Conservation (phyloP, 2,888 invertebrate species). For the Drosophila emarginata region DNA sequence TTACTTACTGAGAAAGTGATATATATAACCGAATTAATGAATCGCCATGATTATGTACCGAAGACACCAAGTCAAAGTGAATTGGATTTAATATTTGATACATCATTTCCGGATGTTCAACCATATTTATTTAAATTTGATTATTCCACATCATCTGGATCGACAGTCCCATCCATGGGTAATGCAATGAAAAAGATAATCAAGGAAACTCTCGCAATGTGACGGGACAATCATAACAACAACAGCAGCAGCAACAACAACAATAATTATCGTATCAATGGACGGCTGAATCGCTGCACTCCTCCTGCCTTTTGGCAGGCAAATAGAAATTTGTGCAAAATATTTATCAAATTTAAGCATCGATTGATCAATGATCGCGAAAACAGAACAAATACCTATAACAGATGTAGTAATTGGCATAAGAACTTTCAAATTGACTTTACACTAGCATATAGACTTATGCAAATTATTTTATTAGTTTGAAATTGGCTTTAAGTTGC, state of each 20-base stretch:
- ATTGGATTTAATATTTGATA: slow-evolving; percentile 96
- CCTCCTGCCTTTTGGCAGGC: background rate
- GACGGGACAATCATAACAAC: slow-evolving; percentile 81
- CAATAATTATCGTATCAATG: background rate
- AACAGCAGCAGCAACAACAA: background rate
- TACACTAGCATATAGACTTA: background rate
- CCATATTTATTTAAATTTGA: slow-evolving; percentile 98
- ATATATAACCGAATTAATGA: slow-evolving; percentile 97
- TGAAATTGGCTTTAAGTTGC: background rate
- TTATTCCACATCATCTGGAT: slow-evolving; percentile 89
- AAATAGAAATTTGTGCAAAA: background rate
- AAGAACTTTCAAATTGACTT: background rate
- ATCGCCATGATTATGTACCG: slow-evolving; percentile 97
- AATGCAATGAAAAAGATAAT: slow-evolving; percentile 95
- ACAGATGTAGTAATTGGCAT: background rate
- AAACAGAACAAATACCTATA: background rate
- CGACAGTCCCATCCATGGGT: slow-evolving; percentile 90
- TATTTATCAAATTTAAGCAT: background rate
- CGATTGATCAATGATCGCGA: background rate
- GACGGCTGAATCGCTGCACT: background rate
- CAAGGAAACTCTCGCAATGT: slow-evolving; percentile 91
- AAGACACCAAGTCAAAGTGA: slow-evolving; percentile 97
- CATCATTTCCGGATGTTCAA: slow-evolving; percentile 95
- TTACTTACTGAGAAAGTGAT: slow-evolving; percentile 95
- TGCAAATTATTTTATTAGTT: background rate